Evolutionary conservation across 2,797 vertebrate species (phyloP), one percentile per base, ranked within the genome.

Genomic region (Enteromius anoplus): DNA sequence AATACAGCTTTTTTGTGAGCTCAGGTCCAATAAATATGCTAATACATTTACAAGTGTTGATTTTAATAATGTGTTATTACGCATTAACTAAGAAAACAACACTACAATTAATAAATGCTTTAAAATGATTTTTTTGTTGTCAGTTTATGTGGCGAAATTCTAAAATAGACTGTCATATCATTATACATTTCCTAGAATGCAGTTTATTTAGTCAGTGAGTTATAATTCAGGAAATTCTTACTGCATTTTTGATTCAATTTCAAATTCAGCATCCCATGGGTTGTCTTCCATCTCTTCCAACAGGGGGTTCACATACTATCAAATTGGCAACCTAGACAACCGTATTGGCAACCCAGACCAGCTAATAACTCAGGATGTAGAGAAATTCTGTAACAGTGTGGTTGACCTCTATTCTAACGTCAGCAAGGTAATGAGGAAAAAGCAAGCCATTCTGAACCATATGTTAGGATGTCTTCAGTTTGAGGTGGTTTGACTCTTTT

Each of bases 331-430:
- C 89, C 89, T 97, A 86, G 96, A 97, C 90, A 97, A 95, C 88
- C 95, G 96, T 86, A 96, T 97, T 90, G 93, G 94, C 60, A 97
- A 97, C 88, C 94, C 96, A 62, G 96, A 97, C 90, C 96, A 97
- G 84, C 93, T 97, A 29, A 95, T 97, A 62, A 97, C 96, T 8
- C 96, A 96, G 89, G 96, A 97, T 40, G 96, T 97, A 81, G 96
- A 97, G 90, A 96, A 93, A 76, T 96, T 97, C 91, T 96, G 96
- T 91, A 96, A 96, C 88, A 96, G 96, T 85, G 94, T 96, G 80
- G 96, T 97, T 85, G 96, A 97, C 83, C 92, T 97, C 7, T 97
- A 97, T 91, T 97, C 96, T 60, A 97, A 96, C 86, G 90, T 97
- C 85, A 97, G 95, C 92, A 97, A 97, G 94, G 96, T 96, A 89